Percentiles rank a stretch among this genome's conserved stretches.
phyloP scores from a whole-genome alignment of 2,113 vertebrate species.

The Charadrius vociferus region DNA sequence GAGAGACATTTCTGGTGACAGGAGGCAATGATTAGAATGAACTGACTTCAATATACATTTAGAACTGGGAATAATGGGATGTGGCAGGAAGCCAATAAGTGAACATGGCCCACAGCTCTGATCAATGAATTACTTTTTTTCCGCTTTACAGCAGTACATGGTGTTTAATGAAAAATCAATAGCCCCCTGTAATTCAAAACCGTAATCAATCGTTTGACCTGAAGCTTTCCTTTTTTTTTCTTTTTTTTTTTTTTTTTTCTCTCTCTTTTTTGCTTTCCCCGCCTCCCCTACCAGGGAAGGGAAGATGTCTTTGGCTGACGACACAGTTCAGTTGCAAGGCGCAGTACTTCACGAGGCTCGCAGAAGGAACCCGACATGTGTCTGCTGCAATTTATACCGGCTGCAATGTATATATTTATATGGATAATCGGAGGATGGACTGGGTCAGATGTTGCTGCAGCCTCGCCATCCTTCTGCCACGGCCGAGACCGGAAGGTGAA shows the following conservation, averaged over 20 bases:
- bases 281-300: background rate
- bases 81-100: slow-evolving; percentile 91
- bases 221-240: slow-evolving; percentile 58
- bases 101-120: slow-evolving; percentile 81
- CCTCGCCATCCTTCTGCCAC: background rate
- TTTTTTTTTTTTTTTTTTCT: background rate
- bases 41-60: slow-evolving; percentile 84
- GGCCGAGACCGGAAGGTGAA: background rate
- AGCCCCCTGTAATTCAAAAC: slow-evolving; percentile 79
- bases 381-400: background rate
- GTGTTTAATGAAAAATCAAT: slow-evolving; percentile 96
- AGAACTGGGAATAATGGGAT: slow-evolving; percentile 78
- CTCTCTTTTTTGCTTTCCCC: background rate
- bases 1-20: slow-evolving; percentile 79
- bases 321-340: slow-evolving; percentile 48
- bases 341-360: background rate
- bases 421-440: background rate
- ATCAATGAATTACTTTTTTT: slow-evolving; percentile 89
- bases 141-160: slow-evolving; percentile 67
- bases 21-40: slow-evolving; percentile 80
- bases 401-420: background rate
- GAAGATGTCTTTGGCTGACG: background rate
- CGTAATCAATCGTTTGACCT: slow-evolving; percentile 79
- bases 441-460: background rate
- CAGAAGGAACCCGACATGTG: slow-evolving; percentile 5